Conservation (phyloP, 2,888 invertebrate genomes). For the Drosophila percnosoma region DNA sequence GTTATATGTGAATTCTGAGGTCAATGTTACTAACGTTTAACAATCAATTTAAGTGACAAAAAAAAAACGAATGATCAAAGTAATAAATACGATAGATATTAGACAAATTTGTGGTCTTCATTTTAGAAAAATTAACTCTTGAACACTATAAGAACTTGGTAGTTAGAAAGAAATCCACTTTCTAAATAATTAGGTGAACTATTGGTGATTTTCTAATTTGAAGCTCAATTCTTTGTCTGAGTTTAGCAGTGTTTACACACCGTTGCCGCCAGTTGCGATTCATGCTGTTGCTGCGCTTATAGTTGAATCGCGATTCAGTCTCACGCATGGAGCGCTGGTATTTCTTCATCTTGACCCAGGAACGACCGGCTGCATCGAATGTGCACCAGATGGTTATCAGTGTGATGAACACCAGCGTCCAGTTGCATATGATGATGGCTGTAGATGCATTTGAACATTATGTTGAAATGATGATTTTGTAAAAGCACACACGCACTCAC, state of each 20-base stretch:
- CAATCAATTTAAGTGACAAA: background rate
- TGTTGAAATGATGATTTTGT: background rate
- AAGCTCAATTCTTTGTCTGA: background rate
- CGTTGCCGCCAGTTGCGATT: constrained; percentile 94
- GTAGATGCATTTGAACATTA: constrained; percentile 25
- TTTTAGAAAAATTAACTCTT: background rate
- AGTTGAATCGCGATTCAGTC: constrained; percentile 90
- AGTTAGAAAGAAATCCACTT: background rate
- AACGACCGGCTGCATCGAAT: constrained; percentile 94
- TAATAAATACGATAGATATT: background rate
- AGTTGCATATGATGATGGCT: constrained; percentile 92
- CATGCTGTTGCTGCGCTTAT: constrained; percentile 90
- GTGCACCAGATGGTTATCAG: constrained; percentile 93
- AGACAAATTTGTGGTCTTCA: background rate
- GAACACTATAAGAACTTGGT: background rate
- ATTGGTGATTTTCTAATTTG: background rate
- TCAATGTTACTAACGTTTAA: background rate
- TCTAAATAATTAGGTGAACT: background rate
- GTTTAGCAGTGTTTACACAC: constrained; percentile 84
- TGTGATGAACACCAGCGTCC: constrained; percentile 90
- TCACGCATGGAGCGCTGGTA: constrained; percentile 93
- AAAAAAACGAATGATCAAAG: background rate
- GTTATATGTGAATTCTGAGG: background rate
- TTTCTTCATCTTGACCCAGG: constrained; percentile 96
- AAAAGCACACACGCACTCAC: constrained; percentile 85